phyloP scores from a whole-genome alignment of 2,797 vertebrate species.

The Chloroceryle inda region DNA sequence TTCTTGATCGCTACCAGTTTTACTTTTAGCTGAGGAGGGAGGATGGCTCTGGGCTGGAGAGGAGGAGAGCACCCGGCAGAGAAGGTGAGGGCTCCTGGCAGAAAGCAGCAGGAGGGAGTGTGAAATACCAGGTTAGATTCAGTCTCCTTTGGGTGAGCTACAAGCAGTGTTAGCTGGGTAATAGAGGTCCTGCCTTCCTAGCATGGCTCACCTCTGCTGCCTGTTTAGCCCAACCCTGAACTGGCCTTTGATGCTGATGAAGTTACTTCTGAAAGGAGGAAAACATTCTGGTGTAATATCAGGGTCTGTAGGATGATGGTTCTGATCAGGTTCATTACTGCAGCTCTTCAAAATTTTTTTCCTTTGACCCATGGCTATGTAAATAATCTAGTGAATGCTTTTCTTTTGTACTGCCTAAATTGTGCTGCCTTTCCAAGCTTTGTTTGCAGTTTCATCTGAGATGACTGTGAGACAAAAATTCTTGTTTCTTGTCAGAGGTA shows the following conservation, averaged over 20 bases:
- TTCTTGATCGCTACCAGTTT: background rate
- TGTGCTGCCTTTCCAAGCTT: background rate
- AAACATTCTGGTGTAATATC: background rate
- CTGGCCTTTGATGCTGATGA: background rate
- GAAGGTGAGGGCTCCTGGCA: rapidly evolving
- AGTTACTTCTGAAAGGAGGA: background rate
- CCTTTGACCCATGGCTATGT: background rate
- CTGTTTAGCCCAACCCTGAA: background rate
- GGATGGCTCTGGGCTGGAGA: background rate
- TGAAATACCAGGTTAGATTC: background rate
- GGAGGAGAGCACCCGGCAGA: background rate
- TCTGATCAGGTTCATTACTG: background rate
- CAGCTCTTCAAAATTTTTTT: background rate
- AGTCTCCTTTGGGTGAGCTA: background rate
- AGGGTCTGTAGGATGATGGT: rapidly evolving
- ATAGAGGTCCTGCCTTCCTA: background rate
- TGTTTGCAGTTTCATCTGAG: background rate
- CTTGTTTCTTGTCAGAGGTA: background rate
- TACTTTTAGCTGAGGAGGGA: background rate
- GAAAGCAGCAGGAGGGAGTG: background rate
- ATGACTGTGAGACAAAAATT: background rate
- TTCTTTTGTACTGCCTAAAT: background rate
- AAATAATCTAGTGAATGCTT: background rate
- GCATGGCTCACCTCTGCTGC: background rate
- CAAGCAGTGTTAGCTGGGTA: background rate